Conservation (phyloP, 1,140 invertebrate species). For the Hyles vespertilio region DNA sequence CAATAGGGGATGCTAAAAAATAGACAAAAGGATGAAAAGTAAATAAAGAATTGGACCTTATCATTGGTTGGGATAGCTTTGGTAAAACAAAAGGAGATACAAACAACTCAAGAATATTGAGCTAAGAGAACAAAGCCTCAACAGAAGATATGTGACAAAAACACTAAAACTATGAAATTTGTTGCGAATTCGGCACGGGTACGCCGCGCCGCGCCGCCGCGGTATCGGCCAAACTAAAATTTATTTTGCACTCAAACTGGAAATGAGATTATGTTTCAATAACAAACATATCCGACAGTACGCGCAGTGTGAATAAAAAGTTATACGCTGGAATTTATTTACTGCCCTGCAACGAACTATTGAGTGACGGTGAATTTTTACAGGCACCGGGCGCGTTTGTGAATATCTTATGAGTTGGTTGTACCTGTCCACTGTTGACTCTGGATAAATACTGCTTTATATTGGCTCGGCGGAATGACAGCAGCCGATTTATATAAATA, state of each 20-base stretch:
- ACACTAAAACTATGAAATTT: conserved; percentile 5
- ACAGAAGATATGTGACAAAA: no score
- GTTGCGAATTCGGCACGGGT: conserved; percentile 24
- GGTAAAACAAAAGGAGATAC: no score
- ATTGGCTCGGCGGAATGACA: no score
- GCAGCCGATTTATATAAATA: no score
- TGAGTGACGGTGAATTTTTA: conserved; percentile 12
- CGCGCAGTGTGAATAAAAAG: conserved; percentile 27
- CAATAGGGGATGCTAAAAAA: no score
- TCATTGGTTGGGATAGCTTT: no score
- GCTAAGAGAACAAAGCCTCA: no score
- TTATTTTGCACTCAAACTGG: conserved; percentile 36
- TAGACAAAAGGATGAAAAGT: no score
- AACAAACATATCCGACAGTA: conserved; percentile 33
- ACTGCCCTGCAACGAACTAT: conserved; percentile 19
- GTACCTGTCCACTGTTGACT: no score
- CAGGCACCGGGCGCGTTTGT: background rate
- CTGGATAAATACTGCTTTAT: no score
- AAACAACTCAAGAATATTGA: no score
- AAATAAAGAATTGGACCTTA: no score
- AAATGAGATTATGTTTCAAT: conserved; percentile 50
- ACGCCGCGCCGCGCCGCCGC: background rate
- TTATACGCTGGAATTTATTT: conserved; percentile 19
- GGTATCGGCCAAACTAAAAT: conserved; percentile 36
- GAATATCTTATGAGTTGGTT: conserved; percentile 7